phyloP scores from a whole-genome alignment of 2,797 vertebrate species.

The Ctenopoma multispine region DNA sequence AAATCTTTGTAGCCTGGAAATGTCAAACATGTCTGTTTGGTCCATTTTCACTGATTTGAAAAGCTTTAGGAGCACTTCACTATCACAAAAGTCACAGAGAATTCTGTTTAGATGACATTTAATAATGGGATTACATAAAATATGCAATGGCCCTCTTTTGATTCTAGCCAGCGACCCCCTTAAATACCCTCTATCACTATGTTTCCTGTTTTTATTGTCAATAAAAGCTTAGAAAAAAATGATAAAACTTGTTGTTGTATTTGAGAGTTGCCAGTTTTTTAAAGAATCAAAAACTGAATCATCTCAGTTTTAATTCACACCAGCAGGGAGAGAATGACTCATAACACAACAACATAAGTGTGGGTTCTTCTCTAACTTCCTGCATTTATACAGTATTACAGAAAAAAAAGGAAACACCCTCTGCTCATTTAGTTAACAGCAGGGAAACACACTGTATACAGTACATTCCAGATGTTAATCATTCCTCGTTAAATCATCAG shows the following conservation, averaged over 20 bases:
- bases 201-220: not conserved
- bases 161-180: not conserved
- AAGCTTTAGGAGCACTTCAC: not conserved
- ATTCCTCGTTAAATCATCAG: too few species aligned
- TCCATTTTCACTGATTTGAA: not conserved
- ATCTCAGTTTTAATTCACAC: not conserved
- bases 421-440: too few species aligned
- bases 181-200: too few species aligned
- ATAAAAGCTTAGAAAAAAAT: not conserved
- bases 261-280: not conserved
- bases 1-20: slow-evolving; percentile 5
- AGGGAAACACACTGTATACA: too few species aligned
- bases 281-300: not conserved
- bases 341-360: too few species aligned
- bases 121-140: not conserved
- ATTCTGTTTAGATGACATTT: not conserved
- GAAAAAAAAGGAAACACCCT: not conserved
- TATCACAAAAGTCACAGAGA: not conserved
- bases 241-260: too few species aligned
- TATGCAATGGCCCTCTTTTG: not conserved
- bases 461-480: not conserved
- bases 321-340: too few species aligned
- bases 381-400: not conserved
- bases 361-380: not conserved
- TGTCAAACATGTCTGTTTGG: slow-evolving; percentile 7